A percentile compares a stretch with the other conserved stretches of the same genome.
These are phyloP conservation scores for Hexactinellida sp. DNA, from an alignment of 37 sponge, comb jelly and placozoan genomes.

Conservation along the genomic window DNA sequence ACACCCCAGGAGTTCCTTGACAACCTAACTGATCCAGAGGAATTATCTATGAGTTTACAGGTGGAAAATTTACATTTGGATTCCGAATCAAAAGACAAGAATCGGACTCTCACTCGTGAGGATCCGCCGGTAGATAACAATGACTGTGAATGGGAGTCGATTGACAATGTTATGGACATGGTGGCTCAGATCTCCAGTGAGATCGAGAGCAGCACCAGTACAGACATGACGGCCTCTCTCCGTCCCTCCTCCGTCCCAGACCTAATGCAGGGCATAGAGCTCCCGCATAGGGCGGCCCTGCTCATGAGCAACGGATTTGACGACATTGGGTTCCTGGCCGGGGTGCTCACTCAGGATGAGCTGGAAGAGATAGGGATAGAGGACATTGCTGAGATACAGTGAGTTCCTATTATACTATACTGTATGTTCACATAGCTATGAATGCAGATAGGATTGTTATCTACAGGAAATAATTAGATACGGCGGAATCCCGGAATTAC, in stretches of 20 bases:
- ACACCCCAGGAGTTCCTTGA: neutral
- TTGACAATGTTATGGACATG: constrained; percentile 6
- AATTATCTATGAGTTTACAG: neutral
- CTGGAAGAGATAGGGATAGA: neutral
- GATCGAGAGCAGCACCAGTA: neutral
- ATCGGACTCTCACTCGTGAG: neutral
- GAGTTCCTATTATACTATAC: neutral
- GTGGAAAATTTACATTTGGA: neutral
- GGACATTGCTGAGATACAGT: constrained; percentile 6
- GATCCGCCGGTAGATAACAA: neutral
- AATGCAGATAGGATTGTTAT: no score
- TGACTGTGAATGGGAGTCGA: neutral
- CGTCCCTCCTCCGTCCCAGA: neutral
- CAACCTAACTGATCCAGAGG: neutral
- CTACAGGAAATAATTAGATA: no score
- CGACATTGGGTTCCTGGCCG: neutral
- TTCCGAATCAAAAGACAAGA: neutral
- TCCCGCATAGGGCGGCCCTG: neutral
- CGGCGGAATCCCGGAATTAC: no score
- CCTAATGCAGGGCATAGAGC: neutral
- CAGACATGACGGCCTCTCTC: neutral
- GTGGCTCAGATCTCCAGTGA: neutral
- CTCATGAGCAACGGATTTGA: neutral
- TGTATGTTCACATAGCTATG: neutral
- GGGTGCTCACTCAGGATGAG: neutral